A percentile compares a stretch with the other conserved stretches of the same genome.
Evolutionary conservation across 2,113 vertebrate genomes (phyloP).

Genomic region (Budorcas taxicolor): DNA sequence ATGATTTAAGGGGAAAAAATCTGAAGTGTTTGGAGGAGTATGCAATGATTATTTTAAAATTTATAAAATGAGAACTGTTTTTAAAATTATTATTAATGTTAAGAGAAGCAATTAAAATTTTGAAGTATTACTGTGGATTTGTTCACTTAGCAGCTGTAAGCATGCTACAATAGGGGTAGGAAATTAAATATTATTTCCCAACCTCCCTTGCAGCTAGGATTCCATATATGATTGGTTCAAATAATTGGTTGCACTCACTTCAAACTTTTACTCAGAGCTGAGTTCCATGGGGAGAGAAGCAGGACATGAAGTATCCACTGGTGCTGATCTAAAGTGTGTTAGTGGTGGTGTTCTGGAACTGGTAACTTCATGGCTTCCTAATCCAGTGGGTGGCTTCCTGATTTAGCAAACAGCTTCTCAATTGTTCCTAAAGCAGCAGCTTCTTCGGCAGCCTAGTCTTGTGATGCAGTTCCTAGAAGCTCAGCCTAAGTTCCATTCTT

Average conservation of each 20-base stretch:
- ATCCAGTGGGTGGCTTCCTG: background rate
- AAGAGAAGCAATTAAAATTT: constrained; percentile 3
- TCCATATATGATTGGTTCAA: background rate
- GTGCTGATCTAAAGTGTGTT: background rate
- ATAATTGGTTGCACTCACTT: constrained; percentile 27
- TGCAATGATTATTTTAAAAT: background rate
- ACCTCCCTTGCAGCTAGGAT: background rate
- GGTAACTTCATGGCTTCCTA: background rate
- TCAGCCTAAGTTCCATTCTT: background rate
- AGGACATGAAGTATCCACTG: background rate
- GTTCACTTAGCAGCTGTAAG: background rate
- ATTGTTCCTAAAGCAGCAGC: background rate
- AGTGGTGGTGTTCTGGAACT: background rate
- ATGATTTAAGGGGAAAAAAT: background rate
- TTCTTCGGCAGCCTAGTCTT: background rate
- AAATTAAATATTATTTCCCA: constrained; percentile 3
- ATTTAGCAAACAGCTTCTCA: background rate
- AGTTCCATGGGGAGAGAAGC: background rate
- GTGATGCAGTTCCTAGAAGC: background rate
- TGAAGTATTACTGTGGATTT: background rate
- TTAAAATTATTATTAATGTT: background rate
- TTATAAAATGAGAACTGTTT: background rate
- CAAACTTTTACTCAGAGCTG: background rate
- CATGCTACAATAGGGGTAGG: background rate
- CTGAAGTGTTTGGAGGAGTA: background rate